Percentiles rank a stretch among this genome's conserved stretches.
Conservation (phyloP, 2,113 vertebrate species). For the Acanthisitta chloris region DNA sequence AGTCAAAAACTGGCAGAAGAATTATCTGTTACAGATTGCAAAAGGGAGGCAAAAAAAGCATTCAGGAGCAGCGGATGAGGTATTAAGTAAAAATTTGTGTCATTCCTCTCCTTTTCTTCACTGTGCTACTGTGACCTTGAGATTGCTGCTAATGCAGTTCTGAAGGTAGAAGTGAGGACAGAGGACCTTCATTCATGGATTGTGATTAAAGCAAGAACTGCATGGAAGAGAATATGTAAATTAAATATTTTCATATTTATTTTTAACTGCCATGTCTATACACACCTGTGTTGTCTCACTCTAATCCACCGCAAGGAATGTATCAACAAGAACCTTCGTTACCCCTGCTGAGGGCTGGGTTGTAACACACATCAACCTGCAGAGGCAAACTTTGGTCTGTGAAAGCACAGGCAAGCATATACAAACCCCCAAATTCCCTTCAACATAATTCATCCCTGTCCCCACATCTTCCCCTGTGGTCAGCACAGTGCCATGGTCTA, state of each 20-base stretch:
- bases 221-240: neutral
- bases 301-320: no score
- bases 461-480: rapidly evolving
- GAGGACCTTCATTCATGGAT: neutral
- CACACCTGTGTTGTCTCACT: no score
- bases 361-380: neutral
- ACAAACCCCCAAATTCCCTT: neutral
- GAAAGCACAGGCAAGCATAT: neutral
- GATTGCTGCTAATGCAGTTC: rapidly evolving
- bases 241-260: neutral
- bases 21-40: rapidly evolving
- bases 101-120: neutral
- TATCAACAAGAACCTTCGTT: no score
- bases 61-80: neutral
- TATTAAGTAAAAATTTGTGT: neutral
- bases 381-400: neutral
- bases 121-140: neutral
- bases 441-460: neutral
- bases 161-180: neutral
- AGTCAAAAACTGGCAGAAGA: neutral
- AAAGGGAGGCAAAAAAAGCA: neutral
- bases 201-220: neutral
- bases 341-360: no score
- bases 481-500: neutral
- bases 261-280: neutral